Percentiles rank a stretch among this genome's conserved stretches.
These are phyloP conservation scores for Campylorhamphus procurvoides DNA, from an alignment of 2,113 vertebrate genomes.

Conservation along the genomic window DNA sequence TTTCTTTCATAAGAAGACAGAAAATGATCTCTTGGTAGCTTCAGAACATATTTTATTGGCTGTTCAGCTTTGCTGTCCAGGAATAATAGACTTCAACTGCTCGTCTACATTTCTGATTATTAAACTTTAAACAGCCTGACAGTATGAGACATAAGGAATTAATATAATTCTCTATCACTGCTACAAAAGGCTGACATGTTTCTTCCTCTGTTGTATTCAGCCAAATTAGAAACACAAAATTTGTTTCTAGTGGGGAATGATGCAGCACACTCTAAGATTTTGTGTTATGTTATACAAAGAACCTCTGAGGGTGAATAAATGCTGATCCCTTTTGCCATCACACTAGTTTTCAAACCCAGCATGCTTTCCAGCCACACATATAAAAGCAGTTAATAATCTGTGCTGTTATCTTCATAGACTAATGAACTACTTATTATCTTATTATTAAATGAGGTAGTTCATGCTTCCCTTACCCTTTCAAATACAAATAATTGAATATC, in stretches of 20 bases:
- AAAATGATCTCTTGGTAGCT: background rate
- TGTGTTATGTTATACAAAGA: background rate
- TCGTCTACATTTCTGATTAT: slow-evolving; percentile 22
- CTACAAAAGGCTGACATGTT: background rate
- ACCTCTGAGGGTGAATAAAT: background rate
- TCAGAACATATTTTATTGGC: background rate
- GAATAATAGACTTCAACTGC: background rate
- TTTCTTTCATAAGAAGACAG: background rate
- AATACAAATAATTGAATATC: background rate
- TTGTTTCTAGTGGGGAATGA: background rate
- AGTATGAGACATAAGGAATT: slow-evolving; percentile 24
- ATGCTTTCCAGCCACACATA: background rate
- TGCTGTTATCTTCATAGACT: background rate
- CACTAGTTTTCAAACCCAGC: background rate
- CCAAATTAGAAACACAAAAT: background rate
- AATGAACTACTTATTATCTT: background rate
- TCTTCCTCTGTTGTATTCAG: background rate
- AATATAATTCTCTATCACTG: background rate
- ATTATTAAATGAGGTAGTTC: background rate
- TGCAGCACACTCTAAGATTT: background rate
- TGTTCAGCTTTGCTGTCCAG: background rate
- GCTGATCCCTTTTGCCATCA: background rate
- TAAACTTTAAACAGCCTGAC: slow-evolving; percentile 41
- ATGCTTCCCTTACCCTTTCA: background rate
- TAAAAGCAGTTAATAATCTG: background rate